Conservation (phyloP, 2,797 vertebrate genomes). For the Remorina albescens region DNA sequence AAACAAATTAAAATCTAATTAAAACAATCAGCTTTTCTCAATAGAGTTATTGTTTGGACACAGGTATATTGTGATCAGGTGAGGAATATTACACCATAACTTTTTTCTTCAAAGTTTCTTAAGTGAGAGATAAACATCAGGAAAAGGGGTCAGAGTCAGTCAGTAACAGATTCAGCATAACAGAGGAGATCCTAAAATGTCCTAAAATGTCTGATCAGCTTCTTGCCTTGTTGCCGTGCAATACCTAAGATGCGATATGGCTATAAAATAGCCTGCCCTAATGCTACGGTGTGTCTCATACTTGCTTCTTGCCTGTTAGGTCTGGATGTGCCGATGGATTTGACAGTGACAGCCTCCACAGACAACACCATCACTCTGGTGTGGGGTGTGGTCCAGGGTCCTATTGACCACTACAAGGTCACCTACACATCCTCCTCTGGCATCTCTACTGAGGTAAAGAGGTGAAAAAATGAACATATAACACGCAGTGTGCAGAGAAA, state of each 20-base stretch:
- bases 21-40: not conserved
- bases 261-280: not conserved
- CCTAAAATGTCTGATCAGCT: slow-evolving; percentile 10
- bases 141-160: not conserved
- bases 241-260: not conserved
- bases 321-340: slow-evolving; percentile 93
- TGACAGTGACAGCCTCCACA: slow-evolving; percentile 93
- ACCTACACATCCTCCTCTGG: slow-evolving; percentile 93
- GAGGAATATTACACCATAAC: no score
- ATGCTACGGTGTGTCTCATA: slow-evolving; percentile 3
- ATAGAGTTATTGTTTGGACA: not conserved
- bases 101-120: not conserved
- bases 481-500: no score
- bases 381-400: slow-evolving; percentile 93
- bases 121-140: not conserved
- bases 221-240: not conserved
- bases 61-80: not conserved
- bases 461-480: not conserved
- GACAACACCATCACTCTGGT: slow-evolving; percentile 94
- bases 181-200: slow-evolving; percentile 9
- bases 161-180: not conserved
- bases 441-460: slow-evolving; percentile 86
- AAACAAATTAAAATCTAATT: not conserved
- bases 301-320: slow-evolving; percentile 70
- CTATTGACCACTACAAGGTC: slow-evolving; percentile 96